phyloP scores from a whole-genome alignment of 2,888 invertebrate species.

The Aphrophora alni region DNA sequence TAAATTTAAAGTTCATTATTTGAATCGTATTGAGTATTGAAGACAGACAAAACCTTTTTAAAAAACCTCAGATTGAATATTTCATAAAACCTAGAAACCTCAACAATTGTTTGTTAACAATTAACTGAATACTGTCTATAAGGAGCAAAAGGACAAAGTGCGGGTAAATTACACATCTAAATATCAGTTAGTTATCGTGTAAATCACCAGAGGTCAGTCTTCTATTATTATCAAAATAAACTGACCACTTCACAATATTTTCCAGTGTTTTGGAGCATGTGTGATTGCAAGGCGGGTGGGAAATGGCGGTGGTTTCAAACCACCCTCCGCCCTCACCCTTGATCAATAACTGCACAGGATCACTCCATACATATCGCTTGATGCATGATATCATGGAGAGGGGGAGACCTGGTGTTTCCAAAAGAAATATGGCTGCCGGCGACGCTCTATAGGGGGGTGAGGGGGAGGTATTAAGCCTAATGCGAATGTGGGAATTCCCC shows the following conservation, averaged over 20 bases:
- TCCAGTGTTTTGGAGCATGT: neutral
- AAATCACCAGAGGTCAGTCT: no score
- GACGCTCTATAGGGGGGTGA: neutral
- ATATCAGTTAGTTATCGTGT: no score
- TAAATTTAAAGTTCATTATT: no score
- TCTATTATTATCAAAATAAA: neutral
- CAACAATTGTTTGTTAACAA: no score
- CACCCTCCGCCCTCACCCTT: neutral
- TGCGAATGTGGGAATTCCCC: slow-evolving; percentile 38
- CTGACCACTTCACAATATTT: neutral
- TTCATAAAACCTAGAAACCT: no score
- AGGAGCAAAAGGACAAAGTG: neutral
- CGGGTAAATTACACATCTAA: neutral
- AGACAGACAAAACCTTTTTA: no score
- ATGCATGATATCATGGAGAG: slow-evolving; percentile 33
- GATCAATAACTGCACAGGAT: slow-evolving; percentile 1
- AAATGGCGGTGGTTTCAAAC: neutral
- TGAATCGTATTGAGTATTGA: no score
- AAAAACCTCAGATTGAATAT: no score
- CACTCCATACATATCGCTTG: slow-evolving; percentile 32
- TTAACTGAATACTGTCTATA: no score
- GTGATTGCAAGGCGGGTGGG: neutral
- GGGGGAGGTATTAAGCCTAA: slow-evolving; percentile 29
- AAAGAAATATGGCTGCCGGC: slow-evolving; percentile 37
- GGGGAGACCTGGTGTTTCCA: slow-evolving; percentile 13